Conservation (phyloP, 2,888 invertebrate genomes). For the Timema cristinae region DNA sequence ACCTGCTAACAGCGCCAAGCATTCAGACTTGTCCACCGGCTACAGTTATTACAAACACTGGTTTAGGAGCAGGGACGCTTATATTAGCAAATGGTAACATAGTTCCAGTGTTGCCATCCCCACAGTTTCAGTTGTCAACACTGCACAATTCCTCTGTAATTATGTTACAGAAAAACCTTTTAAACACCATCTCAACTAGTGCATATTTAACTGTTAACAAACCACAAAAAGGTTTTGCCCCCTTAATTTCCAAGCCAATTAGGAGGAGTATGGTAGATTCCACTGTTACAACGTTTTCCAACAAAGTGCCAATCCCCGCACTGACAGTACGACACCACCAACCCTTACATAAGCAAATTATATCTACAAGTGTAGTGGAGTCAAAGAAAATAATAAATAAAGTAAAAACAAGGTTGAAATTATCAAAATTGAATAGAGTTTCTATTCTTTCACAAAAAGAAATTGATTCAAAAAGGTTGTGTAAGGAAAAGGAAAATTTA, state of each 20-base stretch:
- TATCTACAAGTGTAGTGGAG: too few relatives aligned
- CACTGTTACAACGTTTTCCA: constrained; percentile 37
- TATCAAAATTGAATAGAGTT: too few relatives aligned
- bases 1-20: constrained; percentile 23
- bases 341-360: too few relatives aligned
- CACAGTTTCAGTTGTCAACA: constrained; percentile 27
- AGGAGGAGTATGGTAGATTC: constrained; percentile 28
- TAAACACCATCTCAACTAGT: constrained; percentile 18
- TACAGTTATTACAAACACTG: constrained; percentile 8
- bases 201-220: background rate
- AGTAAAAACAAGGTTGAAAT: too few relatives aligned
- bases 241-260: constrained; percentile 23
- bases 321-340: constrained; percentile 26
- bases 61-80: constrained; percentile 43
- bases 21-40: constrained; percentile 21
- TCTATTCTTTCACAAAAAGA: too few relatives aligned
- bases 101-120: constrained; percentile 40
- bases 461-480: too few relatives aligned
- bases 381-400: too few relatives aligned
- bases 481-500: too few relatives aligned
- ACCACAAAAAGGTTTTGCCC: constrained; percentile 19
- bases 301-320: constrained; percentile 39
- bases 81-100: constrained; percentile 44
- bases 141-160: constrained; percentile 21
- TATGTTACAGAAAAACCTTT: constrained; percentile 22